Percentiles rank a stretch among this genome's conserved stretches.
These are phyloP conservation scores for Rhyacichthys aspro DNA, from an alignment of 2,797 vertebrate genomes.

Conservation along the genomic window DNA sequence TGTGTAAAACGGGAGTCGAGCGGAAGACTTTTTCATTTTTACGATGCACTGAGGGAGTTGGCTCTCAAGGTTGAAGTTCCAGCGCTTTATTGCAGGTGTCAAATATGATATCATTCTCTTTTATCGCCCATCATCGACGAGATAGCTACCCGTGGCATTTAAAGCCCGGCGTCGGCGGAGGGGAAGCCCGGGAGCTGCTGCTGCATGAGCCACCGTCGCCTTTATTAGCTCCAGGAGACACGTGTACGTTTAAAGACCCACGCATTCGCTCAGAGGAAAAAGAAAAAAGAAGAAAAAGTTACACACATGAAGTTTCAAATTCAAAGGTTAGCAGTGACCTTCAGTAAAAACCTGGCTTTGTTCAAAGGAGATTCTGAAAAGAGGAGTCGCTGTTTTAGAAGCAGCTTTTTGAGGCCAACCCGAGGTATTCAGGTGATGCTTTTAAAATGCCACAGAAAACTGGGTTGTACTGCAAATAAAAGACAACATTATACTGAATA, in stretches of 20 bases:
- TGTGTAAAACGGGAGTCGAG: constrained; percentile 33
- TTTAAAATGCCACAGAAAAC: no score
- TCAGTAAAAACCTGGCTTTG: neutral
- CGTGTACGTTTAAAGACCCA: neutral
- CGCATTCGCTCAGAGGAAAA: no score
- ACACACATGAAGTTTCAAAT: neutral
- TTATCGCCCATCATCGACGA: constrained; percentile 71
- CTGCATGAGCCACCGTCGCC: constrained; percentile 47
- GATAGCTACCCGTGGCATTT: constrained; percentile 70
- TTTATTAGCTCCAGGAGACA: constrained; percentile 39
- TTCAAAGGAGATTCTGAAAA: no score
- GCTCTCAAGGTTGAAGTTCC: constrained; percentile 78
- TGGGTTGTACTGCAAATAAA: neutral
- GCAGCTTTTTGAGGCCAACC: no score
- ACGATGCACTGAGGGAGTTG: constrained; percentile 68
- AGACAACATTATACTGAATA: neutral
- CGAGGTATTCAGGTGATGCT: no score
- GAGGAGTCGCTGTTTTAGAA: neutral
- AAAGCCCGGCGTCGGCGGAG: constrained; percentile 30
- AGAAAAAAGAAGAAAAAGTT: no score
- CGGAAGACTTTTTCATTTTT: constrained; percentile 67
- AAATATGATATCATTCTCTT: constrained; percentile 79
- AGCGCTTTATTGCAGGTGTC: constrained; percentile 74
- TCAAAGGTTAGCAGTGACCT: neutral
- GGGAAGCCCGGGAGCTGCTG: constrained; percentile 39